Conservation (phyloP, 2,888 invertebrate genomes). For the Perdita meconis region DNA sequence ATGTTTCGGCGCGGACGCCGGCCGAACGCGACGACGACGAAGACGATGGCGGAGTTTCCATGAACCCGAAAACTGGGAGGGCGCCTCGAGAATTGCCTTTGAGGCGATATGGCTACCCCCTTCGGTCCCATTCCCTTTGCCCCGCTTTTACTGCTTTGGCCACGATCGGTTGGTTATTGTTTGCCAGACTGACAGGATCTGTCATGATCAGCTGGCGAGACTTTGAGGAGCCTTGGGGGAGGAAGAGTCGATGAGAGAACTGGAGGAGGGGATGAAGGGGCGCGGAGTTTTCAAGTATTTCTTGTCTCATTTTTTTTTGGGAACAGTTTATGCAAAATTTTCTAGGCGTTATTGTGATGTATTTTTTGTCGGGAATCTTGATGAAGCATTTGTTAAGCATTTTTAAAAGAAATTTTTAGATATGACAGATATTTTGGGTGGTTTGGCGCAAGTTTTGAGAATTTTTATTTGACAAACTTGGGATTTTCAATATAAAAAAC, state of each 20-base stretch:
- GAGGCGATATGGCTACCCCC: neutral
- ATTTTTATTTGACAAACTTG: too few relatives aligned
- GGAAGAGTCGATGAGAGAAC: neutral
- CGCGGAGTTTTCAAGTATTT: too few relatives aligned
- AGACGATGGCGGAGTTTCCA: neutral
- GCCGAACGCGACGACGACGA: neutral
- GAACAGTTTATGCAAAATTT: too few relatives aligned
- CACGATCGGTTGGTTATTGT: neutral
- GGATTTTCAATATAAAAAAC: too few relatives aligned
- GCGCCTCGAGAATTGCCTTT: too few relatives aligned
- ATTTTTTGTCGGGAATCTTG: too few relatives aligned
- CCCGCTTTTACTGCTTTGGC: neutral
- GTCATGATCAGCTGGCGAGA: slow-evolving; percentile 55
- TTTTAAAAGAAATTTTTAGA: too few relatives aligned
- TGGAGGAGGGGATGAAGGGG: neutral
- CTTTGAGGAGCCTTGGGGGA: neutral
- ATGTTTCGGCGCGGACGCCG: slow-evolving; percentile 21
- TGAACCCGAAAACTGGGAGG: neutral
- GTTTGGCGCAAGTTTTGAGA: too few relatives aligned
- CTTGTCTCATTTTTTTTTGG: too few relatives aligned
- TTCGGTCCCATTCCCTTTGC: neutral
- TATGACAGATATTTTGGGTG: too few relatives aligned
- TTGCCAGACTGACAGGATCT: slow-evolving; percentile 15
- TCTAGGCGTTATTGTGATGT: too few relatives aligned
- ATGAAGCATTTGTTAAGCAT: too few relatives aligned